Conservation (phyloP, 2,113 vertebrate genomes). For the Pseudolaguvia tuberculata region DNA sequence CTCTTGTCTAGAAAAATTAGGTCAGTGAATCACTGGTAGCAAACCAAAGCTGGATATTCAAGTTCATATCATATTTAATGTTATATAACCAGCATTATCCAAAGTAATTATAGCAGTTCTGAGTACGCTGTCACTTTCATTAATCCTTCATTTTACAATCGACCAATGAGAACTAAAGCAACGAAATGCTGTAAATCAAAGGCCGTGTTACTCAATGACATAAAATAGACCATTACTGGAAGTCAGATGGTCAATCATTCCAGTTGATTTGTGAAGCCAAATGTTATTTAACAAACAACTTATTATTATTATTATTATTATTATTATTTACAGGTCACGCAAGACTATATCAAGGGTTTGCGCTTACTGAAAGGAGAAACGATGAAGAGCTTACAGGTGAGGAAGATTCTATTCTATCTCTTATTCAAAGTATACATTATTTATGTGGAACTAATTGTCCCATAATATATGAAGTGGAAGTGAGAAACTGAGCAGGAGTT, state of each 20-base stretch:
- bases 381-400: slow-evolving; percentile 60
- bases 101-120: not conserved
- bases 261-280: not conserved
- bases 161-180: not conserved
- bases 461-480: too few species aligned
- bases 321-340: slow-evolving; percentile 53
- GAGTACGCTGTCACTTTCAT: not conserved
- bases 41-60: not conserved
- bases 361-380: slow-evolving; percentile 55
- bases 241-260: not conserved
- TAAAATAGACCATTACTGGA: too few species aligned
- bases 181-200: not conserved
- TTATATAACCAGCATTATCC: not conserved
- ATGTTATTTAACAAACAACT: not conserved
- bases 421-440: not conserved
- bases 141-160: not conserved
- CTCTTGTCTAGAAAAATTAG: not conserved
- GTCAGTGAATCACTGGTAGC: not conserved
- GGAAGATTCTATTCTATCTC: too few species aligned
- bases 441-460: not conserved
- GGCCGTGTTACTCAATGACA: too few species aligned
- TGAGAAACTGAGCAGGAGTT: not conserved
- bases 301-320: slow-evolving; percentile 19
- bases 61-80: not conserved
- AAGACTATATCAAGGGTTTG: slow-evolving; percentile 57